Evolutionary conservation across 2,113 vertebrate genomes (phyloP).

Genomic region (Podarcis cretensis): DNA sequence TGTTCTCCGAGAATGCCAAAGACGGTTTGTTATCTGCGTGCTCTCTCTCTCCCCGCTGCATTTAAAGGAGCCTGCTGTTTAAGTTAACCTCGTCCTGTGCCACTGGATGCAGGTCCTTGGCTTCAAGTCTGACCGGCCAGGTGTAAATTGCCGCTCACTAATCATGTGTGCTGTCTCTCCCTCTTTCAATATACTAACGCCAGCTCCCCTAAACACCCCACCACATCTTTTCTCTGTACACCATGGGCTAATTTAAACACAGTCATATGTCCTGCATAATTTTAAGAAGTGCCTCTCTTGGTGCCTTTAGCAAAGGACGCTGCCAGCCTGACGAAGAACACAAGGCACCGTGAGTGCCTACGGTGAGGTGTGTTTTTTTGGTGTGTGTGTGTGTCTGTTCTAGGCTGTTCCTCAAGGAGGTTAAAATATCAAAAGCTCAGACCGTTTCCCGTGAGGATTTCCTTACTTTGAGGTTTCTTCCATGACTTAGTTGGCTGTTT

Average conservation of each 20-base stretch:
- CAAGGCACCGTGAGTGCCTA: slow-evolving; percentile 27
- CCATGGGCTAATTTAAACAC: slow-evolving; percentile 55
- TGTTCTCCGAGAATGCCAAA: neutral
- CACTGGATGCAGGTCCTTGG: neutral
- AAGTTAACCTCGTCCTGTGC: neutral
- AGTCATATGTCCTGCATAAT: slow-evolving; percentile 33
- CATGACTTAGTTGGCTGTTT: slow-evolving; percentile 83
- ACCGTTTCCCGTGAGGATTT: slow-evolving; percentile 58
- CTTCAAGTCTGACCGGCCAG: neutral
- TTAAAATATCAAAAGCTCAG: slow-evolving; percentile 62
- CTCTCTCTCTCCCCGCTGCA: no score
- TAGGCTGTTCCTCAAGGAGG: slow-evolving; percentile 64
- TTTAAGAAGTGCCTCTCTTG: slow-evolving; percentile 37
- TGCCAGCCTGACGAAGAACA: slow-evolving; percentile 47
- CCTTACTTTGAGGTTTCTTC: slow-evolving; percentile 86
- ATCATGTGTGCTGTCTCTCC: slow-evolving; percentile 60
- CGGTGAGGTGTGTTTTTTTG: no score
- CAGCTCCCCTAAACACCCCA: slow-evolving; percentile 60
- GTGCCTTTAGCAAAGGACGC: slow-evolving; percentile 49
- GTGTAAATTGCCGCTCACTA: neutral
- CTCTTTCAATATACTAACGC: slow-evolving; percentile 44
- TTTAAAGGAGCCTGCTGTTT: no score
- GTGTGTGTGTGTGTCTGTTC: slow-evolving; percentile 1
- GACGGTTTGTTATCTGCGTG: neutral
- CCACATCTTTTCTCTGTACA: slow-evolving; percentile 48